Percentiles rank a stretch among this genome's conserved stretches.
Evolutionary conservation across 2,888 invertebrate species (phyloP).

Genomic region (Unio pictorum): DNA sequence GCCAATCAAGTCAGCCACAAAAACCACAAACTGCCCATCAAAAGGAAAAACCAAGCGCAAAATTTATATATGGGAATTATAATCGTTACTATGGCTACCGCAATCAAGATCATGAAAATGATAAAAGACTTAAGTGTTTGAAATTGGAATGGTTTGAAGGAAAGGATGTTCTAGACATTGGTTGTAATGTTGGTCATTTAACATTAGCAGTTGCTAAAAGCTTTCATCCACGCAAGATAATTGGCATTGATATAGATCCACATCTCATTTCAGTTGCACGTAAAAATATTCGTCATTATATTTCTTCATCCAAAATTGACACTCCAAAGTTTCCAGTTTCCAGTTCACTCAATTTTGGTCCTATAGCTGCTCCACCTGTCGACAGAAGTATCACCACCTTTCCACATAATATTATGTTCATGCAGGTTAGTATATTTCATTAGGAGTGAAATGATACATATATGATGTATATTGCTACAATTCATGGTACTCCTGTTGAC

Average conservation of each 20-base stretch:
- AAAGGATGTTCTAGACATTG: constrained; percentile 95
- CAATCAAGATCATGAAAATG: constrained; percentile 82
- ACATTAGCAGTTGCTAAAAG: constrained; percentile 91
- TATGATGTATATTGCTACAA: too few relatives aligned
- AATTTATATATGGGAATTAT: constrained; percentile 96
- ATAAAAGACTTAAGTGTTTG: constrained; percentile 87
- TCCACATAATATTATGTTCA: constrained; percentile 91
- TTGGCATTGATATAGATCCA: constrained; percentile 95
- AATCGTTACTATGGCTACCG: constrained; percentile 97
- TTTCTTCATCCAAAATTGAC: constrained; percentile 63
- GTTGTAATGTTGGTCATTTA: constrained; percentile 97
- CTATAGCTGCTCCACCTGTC: constrained; percentile 75
- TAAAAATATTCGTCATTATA: constrained; percentile 82
- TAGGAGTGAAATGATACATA: too few relatives aligned
- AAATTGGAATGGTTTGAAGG: constrained; percentile 87
- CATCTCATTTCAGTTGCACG: constrained; percentile 85
- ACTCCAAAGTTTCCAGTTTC: constrained; percentile 84
- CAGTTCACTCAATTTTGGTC: constrained; percentile 89
- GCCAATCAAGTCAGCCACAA: constrained; percentile 29
- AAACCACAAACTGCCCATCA: constrained; percentile 19
- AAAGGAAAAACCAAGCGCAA: constrained; percentile 72
- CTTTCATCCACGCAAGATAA: constrained; percentile 85
- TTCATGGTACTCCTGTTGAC: too few relatives aligned
- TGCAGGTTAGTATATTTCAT: constrained; percentile 78
- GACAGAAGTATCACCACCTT: constrained; percentile 74